Percentiles rank a stretch among this genome's conserved stretches.
Evolutionary conservation across 2,797 vertebrate genomes (phyloP).

Genomic region (Alosa sapidissima): DNA sequence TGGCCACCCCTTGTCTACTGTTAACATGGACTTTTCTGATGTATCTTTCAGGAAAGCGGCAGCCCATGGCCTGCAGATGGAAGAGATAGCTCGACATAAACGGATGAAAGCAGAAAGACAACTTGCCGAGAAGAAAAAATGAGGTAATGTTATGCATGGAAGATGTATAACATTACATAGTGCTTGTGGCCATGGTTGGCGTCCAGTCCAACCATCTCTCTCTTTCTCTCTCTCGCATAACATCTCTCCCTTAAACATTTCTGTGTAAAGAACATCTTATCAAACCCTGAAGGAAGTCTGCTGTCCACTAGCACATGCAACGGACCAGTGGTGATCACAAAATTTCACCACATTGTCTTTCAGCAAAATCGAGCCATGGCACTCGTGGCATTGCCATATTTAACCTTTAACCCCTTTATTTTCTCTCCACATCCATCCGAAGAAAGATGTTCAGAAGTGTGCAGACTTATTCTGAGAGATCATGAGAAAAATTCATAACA

Average conservation of each 20-base stretch:
- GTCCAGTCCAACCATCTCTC: constrained; percentile 23
- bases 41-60: constrained; percentile 72
- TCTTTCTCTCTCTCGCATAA: constrained; percentile 38
- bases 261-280: background rate
- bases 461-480: background rate
- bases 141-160: constrained; percentile 76
- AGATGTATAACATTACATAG: constrained; percentile 70
- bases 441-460: background rate
- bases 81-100: constrained; percentile 80
- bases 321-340: background rate
- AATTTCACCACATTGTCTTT: background rate
- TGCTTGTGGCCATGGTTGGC: constrained; percentile 22
- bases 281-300: background rate
- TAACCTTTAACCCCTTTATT: background rate
- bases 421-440: background rate
- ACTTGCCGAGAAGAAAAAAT: constrained; percentile 77
- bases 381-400: background rate
- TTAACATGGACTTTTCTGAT: constrained; percentile 38
- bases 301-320: background rate
- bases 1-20: constrained; percentile 24
- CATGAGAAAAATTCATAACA: background rate
- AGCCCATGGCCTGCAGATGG: constrained; percentile 80
- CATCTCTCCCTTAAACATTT: background rate
- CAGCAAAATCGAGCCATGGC: too few relatives aligned
- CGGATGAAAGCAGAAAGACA: constrained; percentile 79